Conservation (phyloP, 2,113 vertebrate genomes). For the Tachycineta bicolor region DNA sequence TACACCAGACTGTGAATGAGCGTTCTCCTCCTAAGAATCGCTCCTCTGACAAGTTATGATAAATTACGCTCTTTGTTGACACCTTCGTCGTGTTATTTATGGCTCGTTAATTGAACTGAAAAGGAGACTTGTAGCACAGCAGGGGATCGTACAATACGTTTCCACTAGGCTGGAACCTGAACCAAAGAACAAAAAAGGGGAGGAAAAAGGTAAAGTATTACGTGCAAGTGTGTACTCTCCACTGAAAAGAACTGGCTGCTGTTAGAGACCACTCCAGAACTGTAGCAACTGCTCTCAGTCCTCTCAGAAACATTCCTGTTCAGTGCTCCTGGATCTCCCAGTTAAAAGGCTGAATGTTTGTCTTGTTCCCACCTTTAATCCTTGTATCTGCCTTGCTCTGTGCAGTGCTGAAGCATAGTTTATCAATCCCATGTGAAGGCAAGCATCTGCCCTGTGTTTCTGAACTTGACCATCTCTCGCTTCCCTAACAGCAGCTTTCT, state of each 20-base stretch:
- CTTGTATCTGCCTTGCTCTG: neutral
- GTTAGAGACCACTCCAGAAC: neutral
- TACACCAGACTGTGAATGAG: slow-evolving; percentile 79
- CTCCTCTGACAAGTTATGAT: slow-evolving; percentile 91
- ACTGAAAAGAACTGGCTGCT: neutral
- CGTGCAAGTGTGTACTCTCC: neutral
- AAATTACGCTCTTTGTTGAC: slow-evolving; percentile 95
- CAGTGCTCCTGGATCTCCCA: neutral
- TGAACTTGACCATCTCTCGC: neutral
- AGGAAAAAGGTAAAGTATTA: neutral
- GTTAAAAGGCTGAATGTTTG: neutral
- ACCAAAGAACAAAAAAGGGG: slow-evolving; percentile 52
- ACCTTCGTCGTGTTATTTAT: slow-evolving; percentile 99
- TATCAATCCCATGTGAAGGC: neutral
- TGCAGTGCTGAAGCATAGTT: neutral
- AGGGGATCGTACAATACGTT: slow-evolving; percentile 71
- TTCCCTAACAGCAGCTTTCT: neutral
- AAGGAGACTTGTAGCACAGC: slow-evolving; percentile 90
- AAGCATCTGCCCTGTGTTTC: neutral
- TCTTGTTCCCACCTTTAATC: neutral
- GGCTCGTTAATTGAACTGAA: slow-evolving; percentile 98
- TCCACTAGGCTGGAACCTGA: slow-evolving; percentile 46
- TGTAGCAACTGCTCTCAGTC: neutral
- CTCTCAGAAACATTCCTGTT: neutral
- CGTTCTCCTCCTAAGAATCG: slow-evolving; percentile 78